Evolutionary conservation across 2,113 vertebrate genomes (phyloP), one percentile per base, ranked within the genome.

Genomic region (Leuciscus idus): DNA sequence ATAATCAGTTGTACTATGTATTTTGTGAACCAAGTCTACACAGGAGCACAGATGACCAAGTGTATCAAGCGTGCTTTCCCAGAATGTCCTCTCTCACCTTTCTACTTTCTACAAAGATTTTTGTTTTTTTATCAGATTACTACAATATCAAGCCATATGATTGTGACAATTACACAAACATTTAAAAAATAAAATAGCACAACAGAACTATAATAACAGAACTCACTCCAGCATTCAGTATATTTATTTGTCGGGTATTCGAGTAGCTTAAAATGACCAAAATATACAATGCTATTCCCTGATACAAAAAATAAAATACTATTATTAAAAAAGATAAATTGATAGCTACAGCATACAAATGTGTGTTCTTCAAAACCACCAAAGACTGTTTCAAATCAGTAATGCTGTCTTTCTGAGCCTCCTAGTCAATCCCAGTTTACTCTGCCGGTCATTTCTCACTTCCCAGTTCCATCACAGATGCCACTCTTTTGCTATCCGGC

Each of bases 321-420:
- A 75, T 50, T 28, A 50, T 13, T 10, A 6, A 50, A 43, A 43
- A 75, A 15, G 23, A 74, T 19, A 21, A 11, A 28, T 5, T 13
- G 21, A 72, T 59, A 62, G 81, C 84, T 75, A 39, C 68, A 43
- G 36, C 6, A 21, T 12, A 23, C 28, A 87, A 36, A 59, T 21
- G n/a, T 52, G 79, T 46, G 64, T 33, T 86, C 70, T 84, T 74
- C 61, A 86, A 81, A 36, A 52, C 28, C 84, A 46, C 13, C 48
- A 28, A 39, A 52, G 39, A 61, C 21, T 1, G 3, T 62, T 86
- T 73, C 26, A 70, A 74, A 81, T 36, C 28, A 30, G 12, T 30
- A 10, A 36, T 12, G n/a, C 33, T 43, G 39, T 57, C 64, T 55
- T 77, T 88, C 10, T 12, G 46, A 70, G 28, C 9, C 11, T 48